Evolutionary conservation across 2,797 vertebrate species (phyloP).

Genomic region (Cyprinodon diabolis): DNA sequence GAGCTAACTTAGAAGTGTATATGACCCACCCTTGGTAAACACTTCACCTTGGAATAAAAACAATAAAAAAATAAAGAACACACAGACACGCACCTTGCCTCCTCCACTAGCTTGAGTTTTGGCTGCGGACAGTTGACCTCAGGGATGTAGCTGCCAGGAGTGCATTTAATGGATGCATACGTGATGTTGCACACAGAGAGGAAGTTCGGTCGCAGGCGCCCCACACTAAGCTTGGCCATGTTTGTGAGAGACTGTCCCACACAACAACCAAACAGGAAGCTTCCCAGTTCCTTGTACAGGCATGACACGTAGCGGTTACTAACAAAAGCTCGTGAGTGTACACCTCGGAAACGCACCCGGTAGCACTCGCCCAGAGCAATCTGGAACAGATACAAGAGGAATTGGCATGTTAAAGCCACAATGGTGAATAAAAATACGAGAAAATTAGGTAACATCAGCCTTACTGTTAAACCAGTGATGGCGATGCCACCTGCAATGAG

Average conservation of each 20-base stretch:
- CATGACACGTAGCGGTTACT: constrained; percentile 75
- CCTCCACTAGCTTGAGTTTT: constrained; percentile 61
- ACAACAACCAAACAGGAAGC: constrained; percentile 83
- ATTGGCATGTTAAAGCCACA: constrained; percentile 2
- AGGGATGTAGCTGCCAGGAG: constrained; percentile 65
- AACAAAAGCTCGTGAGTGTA: constrained; percentile 70
- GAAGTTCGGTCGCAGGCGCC: constrained; percentile 83
- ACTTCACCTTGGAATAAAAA: constrained; percentile 8
- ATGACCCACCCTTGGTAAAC: constrained; percentile 30
- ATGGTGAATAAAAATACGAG: background rate
- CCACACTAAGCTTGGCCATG: constrained; percentile 83
- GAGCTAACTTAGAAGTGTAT: background rate
- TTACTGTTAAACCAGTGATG: constrained; percentile 80
- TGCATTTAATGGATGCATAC: constrained; percentile 74
- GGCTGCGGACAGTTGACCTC: constrained; percentile 61
- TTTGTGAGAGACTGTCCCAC: constrained; percentile 84
- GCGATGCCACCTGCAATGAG: constrained; percentile 80
- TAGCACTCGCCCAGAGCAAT: constrained; percentile 82
- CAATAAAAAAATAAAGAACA: background rate
- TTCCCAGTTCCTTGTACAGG: constrained; percentile 83
- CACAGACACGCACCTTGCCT: constrained; percentile 73
- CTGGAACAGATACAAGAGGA: constrained; percentile 54
- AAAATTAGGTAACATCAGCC: constrained; percentile 19
- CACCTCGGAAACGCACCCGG: constrained; percentile 67
- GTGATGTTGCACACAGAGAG: constrained; percentile 80